Percentiles rank a stretch among this genome's conserved stretches.
phyloP scores from a whole-genome alignment of 2,797 vertebrate species.

The Poeciliopsis gracilis region DNA sequence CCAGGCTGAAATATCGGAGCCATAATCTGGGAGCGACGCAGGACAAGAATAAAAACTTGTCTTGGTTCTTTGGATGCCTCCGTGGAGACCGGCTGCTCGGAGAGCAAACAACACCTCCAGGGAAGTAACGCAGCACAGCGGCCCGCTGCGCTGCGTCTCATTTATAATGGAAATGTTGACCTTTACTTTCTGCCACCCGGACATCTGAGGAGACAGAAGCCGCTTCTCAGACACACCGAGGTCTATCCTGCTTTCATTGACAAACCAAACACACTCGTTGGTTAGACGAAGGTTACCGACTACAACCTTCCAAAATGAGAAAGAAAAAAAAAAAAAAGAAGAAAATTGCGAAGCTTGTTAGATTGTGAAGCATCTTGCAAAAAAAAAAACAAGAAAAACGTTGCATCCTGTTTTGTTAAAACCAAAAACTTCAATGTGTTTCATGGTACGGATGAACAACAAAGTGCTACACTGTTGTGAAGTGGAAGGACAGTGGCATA shows the following conservation, averaged over 20 bases:
- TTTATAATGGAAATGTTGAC: conserved; percentile 66
- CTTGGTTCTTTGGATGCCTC: conserved; percentile 2
- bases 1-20: background rate
- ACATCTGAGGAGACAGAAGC: background rate
- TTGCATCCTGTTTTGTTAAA: background rate
- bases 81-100: conserved; percentile 13
- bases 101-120: conserved; percentile 10
- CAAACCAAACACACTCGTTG: background rate
- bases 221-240: background rate
- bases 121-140: conserved; percentile 38
- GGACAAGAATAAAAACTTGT: background rate
- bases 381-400: background rate
- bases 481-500: background rate
- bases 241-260: background rate
- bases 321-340: conserved; percentile 11
- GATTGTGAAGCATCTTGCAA: conserved; percentile 3
- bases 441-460: background rate
- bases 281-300: background rate
- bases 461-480: background rate
- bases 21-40: background rate
- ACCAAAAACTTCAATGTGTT: background rate
- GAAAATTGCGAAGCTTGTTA: background rate
- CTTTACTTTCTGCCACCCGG: conserved; percentile 50
- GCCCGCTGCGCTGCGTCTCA: conserved; percentile 35
- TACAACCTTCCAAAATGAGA: background rate